Evolutionary conservation across 1,140 invertebrate species (phyloP).

Genomic region (Ceratina australensis): DNA sequence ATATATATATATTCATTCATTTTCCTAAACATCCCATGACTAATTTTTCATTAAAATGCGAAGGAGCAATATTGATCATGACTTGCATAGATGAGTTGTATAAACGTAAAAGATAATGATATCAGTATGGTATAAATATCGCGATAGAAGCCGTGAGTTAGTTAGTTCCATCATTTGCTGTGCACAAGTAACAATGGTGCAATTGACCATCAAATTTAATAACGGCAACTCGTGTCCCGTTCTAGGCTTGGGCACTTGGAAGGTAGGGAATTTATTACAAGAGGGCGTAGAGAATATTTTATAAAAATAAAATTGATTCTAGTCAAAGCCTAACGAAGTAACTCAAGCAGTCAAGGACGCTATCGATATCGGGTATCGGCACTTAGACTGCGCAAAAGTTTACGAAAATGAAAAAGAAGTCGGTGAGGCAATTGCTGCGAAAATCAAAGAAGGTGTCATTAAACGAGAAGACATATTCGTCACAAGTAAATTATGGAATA

Average conservation of each 20-base stretch:
- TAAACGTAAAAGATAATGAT: background rate
- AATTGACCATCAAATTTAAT: background rate
- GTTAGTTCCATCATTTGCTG: too few relatives aligned
- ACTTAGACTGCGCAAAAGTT: conserved; percentile 84
- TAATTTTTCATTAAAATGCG: background rate
- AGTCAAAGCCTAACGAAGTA: conserved; percentile 78
- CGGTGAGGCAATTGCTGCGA: conserved; percentile 86
- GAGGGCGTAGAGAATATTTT: background rate
- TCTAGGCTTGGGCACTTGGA: conserved; percentile 5
- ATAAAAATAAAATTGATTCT: background rate
- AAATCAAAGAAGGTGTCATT: conserved; percentile 86
- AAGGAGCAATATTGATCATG: too few relatives aligned
- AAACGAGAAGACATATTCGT: conserved; percentile 85
- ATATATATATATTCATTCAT: background rate
- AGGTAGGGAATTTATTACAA: background rate
- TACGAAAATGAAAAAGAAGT: conserved; percentile 91
- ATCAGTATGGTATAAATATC: background rate
- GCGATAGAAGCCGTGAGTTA: background rate
- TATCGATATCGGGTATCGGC: conserved; percentile 84
- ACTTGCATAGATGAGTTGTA: background rate
- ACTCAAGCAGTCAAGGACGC: conserved; percentile 83
- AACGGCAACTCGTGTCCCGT: background rate
- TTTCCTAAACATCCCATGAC: background rate
- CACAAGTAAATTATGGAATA: conserved; percentile 81
- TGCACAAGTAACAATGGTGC: background rate